Evolutionary conservation across 2,888 invertebrate species (phyloP), one percentile per base, ranked within the genome.

Genomic region (Tachina lurida): DNA sequence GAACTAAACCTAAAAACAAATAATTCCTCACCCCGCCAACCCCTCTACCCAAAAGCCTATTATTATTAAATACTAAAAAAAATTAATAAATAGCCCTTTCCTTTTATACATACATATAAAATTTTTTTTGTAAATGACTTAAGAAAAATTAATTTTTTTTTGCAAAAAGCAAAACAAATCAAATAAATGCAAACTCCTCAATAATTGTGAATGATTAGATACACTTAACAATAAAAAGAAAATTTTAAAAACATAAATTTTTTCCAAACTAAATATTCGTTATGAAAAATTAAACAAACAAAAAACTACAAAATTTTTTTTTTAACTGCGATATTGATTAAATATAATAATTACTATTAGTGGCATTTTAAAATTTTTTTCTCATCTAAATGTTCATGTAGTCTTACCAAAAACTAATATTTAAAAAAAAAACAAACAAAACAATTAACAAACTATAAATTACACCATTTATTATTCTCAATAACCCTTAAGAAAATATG

Each of bases 321-420:
- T 67, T 71, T 65, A 83, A 76, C 85, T 86, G 83, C 86, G 79
- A 79, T 83, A 86, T 83, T 62, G 68, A 81, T 68, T 54, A 73
- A 83, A 49, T 15, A 67, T 65, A 80, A 76, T 56, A 76, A 73
- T 58, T 81, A 85, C 19, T 71, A 65, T 67, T 71, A 67, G 67
- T 80, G 77, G 79, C 47, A 58, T 86, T 86, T 86, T 73, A 45
- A 79, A 31, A 68, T 49, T 83, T 86, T 81, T 85, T 76, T 83
- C 86, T 49, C 49, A 80, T 83, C 83, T 86, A 86, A 86, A 86
- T 86, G 83, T 86, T 83, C 63, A 63, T 22, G 73, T 83, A 86
- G 78, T 76, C 47, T 71, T 80, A 86, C 63, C 75, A 83, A 75
- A 75, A 75, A 54, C 10, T 7, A 52, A 75, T 39, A 52, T 56